Evolutionary conservation across 1,140 invertebrate genomes (phyloP).

Genomic region (Plodia interpunctella): DNA sequence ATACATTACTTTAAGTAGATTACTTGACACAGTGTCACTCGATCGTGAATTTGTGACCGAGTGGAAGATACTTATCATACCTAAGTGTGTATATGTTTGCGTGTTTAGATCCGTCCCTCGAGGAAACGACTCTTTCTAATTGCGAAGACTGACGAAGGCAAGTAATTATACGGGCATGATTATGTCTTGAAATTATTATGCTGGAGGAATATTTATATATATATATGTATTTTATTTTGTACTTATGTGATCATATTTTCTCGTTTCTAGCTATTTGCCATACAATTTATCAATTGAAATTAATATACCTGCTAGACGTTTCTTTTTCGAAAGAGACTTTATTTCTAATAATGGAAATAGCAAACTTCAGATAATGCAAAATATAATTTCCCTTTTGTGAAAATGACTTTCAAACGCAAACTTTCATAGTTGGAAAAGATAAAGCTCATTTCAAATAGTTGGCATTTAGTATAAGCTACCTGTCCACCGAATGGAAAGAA

Average conservation of each 20-base stretch:
- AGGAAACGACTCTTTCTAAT: constrained; percentile 4
- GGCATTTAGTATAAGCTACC: constrained; percentile 19
- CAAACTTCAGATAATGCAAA: not conserved
- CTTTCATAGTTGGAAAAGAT: constrained; percentile 6
- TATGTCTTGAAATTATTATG: not conserved
- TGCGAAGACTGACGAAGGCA: constrained; percentile 3
- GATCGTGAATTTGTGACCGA: constrained; percentile 13
- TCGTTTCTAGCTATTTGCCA: too few relatives aligned
- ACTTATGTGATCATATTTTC: too few relatives aligned
- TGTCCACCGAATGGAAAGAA: constrained; percentile 15
- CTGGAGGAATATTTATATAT: not conserved
- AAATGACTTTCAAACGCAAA: not conserved
- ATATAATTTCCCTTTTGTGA: not conserved
- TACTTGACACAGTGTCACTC: constrained; percentile 30
- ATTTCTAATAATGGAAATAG: not conserved
- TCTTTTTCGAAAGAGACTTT: too few relatives aligned
- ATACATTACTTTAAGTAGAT: constrained; percentile 38
- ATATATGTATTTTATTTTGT: not conserved
- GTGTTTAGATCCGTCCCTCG: not conserved
- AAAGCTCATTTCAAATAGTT: constrained; percentile 15
- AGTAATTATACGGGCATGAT: not conserved
- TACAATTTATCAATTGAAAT: too few relatives aligned
- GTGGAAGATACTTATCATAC: not conserved
- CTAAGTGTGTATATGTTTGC: not conserved
- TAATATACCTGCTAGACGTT: too few relatives aligned